phyloP scores from a whole-genome alignment of 2,113 vertebrate species.

The Irena cyanogastra region DNA sequence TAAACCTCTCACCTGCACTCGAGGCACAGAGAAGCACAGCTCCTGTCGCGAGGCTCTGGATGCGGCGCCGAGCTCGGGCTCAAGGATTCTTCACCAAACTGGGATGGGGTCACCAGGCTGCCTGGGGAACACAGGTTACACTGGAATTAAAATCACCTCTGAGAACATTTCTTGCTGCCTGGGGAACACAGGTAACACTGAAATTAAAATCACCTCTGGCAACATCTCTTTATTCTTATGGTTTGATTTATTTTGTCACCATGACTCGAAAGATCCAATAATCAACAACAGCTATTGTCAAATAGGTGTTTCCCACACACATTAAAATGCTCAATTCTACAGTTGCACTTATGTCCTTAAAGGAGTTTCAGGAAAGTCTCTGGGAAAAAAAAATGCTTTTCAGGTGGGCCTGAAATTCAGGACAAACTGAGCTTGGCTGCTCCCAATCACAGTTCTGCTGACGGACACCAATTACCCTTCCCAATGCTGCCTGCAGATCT shows the following conservation, averaged over 20 bases:
- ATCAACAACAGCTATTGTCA: neutral
- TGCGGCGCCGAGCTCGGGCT: fast-evolving
- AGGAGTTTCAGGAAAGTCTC: neutral
- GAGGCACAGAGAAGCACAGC: neutral
- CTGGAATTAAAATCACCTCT: neutral
- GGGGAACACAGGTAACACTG: neutral
- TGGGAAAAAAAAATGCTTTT: neutral
- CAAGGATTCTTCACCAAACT: fast-evolving
- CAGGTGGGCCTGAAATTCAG: neutral
- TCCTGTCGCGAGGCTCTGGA: neutral
- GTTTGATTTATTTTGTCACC: neutral
- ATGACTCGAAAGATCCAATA: neutral
- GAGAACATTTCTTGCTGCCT: neutral
- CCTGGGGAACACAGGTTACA: neutral
- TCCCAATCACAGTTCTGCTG: neutral
- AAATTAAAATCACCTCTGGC: neutral
- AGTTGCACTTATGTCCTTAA: neutral
- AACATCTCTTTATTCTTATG: neutral
- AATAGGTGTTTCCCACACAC: fast-evolving
- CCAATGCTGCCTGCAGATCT: neutral
- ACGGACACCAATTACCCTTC: neutral
- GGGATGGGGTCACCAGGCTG: neutral
- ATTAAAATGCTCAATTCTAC: neutral
- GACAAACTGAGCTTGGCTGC: neutral
- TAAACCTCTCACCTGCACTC: neutral